Evolutionary conservation across 2,113 vertebrate species (phyloP), one percentile per base, ranked within the genome.

Genomic region (Calypte anna): DNA sequence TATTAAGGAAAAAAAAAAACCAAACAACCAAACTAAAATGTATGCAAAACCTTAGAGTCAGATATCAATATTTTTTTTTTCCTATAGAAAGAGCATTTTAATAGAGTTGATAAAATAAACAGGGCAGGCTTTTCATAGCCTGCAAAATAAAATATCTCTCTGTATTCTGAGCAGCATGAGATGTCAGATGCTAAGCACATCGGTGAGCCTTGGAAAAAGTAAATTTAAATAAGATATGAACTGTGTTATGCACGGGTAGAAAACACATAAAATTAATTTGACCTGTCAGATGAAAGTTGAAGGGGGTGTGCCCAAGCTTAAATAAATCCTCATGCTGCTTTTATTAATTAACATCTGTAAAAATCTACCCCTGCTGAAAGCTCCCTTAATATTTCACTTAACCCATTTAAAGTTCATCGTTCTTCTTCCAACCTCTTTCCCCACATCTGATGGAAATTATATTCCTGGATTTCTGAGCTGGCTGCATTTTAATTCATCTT

Each of bases 141-240:
- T 95, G 91, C 79, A 93, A 93, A 87, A 90, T 94, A 96, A 97
- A 96, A 93, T 95, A 87, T 66, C 82, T 8, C 3, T 58, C 55
- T 86, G 76, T 86, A 87, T 91, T 94, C 84, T 89, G 91, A 97
- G 94, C 88, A 97, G 91, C 69, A 50, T 87, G 87, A 96, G 58
- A 93, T 91, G 90, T 92, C 94, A 97, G 84, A 94, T 30, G 20
- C 80, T 94, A 91, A 88, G 82, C 86, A 95, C 81, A 95, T 94
- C 84, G 90, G 74, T 58, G 46, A 68, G 90, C 59, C 90, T 28
- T 76, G 48, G 69, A 53, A 97, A 94, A 97, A 95, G 81, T 92
- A 97, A 96, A 97, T 98, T 97, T 97, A 96, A 98, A 94, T 97
- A 98, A 97, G 95, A 95, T 82, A 97, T 96, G 90, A 97, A 97